These are phyloP conservation scores for Noctua comes DNA, from an alignment of 2,888 invertebrate species.

Conservation along the genomic window DNA sequence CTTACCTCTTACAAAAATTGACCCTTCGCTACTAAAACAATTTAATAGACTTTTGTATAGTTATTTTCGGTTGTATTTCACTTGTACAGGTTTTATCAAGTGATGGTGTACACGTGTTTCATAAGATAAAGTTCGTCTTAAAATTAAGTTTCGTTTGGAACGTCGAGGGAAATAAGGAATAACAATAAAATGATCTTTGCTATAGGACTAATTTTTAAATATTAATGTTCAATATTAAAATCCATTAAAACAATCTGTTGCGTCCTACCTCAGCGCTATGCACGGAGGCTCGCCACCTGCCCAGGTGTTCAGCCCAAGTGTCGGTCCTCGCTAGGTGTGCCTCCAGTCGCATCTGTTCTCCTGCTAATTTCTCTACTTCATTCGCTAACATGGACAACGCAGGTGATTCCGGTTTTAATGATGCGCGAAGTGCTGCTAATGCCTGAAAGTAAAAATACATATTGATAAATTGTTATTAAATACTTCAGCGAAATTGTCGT, in stretches of 20 bases:
- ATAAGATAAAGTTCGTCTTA: not conserved
- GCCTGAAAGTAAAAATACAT: slow-evolving; percentile 84
- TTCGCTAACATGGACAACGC: slow-evolving; percentile 94
- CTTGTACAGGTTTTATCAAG: too few species aligned
- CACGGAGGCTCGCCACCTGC: slow-evolving; percentile 96
- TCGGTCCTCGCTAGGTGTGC: slow-evolving; percentile 96
- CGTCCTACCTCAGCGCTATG: slow-evolving; percentile 94
- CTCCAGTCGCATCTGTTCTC: slow-evolving; percentile 95
- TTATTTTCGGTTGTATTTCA: not conserved
- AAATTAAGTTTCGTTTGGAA: not conserved
- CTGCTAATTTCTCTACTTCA: slow-evolving; percentile 95
- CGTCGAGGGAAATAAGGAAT: not conserved
- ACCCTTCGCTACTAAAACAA: too few species aligned
- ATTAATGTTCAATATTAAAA: not conserved
- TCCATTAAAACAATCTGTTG: not conserved
- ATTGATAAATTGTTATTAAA: not conserved
- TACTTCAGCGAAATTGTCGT: too few species aligned
- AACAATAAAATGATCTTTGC: not conserved
- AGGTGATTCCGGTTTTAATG: slow-evolving; percentile 95
- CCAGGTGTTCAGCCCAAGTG: slow-evolving; percentile 97
- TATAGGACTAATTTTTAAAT: not conserved
- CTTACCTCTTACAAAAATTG: too few species aligned
- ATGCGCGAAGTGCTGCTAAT: slow-evolving; percentile 94
- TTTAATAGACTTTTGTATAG: not conserved
- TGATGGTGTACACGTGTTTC: not conserved